Base-by-base conservation (phyloP, 2,113 vertebrate species). In the Carassius gibelio region DNA sequence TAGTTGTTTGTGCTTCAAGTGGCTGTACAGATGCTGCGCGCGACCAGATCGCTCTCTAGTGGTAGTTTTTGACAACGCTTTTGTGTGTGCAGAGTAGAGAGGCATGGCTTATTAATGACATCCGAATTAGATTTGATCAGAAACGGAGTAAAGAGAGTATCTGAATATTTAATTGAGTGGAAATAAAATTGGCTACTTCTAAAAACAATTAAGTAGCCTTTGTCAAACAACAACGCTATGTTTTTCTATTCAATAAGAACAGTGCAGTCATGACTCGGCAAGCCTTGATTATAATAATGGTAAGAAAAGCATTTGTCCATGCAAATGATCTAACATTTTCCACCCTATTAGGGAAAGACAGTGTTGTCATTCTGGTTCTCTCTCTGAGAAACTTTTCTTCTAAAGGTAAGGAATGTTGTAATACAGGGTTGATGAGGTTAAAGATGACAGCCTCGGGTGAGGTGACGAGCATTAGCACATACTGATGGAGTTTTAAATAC, bases 381-480 rank as follows among this genome's bases (percentile, higher is more conserved):
- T 10, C 8, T 68, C 45, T 50, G 8, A 81, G 42, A 50, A 81
- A 69, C 62, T 8, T 19, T n/a, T 66, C 38, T 66, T 81, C 55
- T 57, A 59, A n/a, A 19, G 38, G 17, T 14, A 9, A 57, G 74
- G 85, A 86, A 86, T 86, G 85, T 38, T 82, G 85, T 57, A 45
- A 38, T 80, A 86, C 85, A 86, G 85, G 85, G 85, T 82, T 74
- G 69, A 66, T 82, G 59, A 86, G 69, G 69, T 81, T 82, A 76
- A 82, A 82, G 55, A 75, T 38, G 69, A 86, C 84, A 86, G 59
- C 85, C 71, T 36, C 3, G 13, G 57, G 84, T 30, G 30, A 61
- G 0, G 17, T 82, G 85, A 86, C 30, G 38, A 57, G 5, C 34
- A 82, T 76, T 68, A 69, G 26, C 42, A 74, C 69, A 68, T 30